Base-by-base conservation (phyloP, 2,113 vertebrate species). In the Tenrec ecaudatus region DNA sequence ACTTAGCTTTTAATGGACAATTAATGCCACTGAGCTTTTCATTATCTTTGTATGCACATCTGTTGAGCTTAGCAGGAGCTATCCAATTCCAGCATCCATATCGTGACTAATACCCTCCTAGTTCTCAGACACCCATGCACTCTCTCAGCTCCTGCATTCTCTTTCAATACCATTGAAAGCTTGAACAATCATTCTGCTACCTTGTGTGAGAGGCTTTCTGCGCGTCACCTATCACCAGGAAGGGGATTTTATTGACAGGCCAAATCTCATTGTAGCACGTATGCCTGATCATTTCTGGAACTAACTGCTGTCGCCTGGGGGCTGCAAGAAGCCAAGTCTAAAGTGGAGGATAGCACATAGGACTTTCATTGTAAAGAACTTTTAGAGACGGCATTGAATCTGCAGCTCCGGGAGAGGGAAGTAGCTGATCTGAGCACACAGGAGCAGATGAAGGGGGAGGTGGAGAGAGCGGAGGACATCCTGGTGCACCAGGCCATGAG, bases 41-140 rank as follows among this genome's bases (percentile, higher is more conserved):
- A 73, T 77, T 90, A 80, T 47, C 76, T 92, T 94, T 86, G 64
- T 62, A 23, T 60, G 71, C 88, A 57, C 92, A 40, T 93, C 23
- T 68, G 12, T 33, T 57, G 82, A 66, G 7, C 10, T 91, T 78
- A 90, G 73, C 73, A 66, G 58, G 29, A 82, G 33, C 57, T 68
- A 76, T 16, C 27, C 57, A 57, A 83, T 89, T 83, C 40, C 25
- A 64, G 14, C 69, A 47, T 78, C 79, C n/a, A n/a, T 73, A 23
- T 3, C 73, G 33, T 12, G 69, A n/a, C 17, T 58, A 33, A 89
- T 83, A 83, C 9, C 31, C 22, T 43, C 25, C 3, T 8, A 78
- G 75, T 93, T 92, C 33, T 92, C 76, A 53, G 92, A 82, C 23
- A 85, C 2, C 19, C 36, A 40, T 23, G 64, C 38, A 33, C 11